phyloP scores from a whole-genome alignment of 35 echinoderm and acorn worm genomes.

The Lytechinus pictus region DNA sequence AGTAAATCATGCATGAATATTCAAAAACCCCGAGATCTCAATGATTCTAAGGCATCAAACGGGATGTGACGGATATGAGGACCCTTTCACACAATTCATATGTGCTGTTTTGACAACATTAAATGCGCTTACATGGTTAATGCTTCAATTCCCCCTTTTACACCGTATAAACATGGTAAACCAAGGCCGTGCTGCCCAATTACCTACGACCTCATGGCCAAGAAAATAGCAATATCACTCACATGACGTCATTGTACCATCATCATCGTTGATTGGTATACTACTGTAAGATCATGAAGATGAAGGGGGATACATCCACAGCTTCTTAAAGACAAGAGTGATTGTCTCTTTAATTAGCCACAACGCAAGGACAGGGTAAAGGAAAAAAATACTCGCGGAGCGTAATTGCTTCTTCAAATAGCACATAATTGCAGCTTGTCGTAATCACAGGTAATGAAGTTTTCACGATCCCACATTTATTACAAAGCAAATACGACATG shows the following conservation, averaged over 20 bases:
- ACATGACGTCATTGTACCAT: background rate
- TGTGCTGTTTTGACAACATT: background rate
- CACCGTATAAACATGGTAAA: background rate
- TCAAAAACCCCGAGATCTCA: background rate
- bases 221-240: background rate
- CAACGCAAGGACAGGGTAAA: background rate
- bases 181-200: background rate
- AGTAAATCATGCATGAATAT: background rate
- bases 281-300: background rate
- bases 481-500: background rate
- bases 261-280: background rate
- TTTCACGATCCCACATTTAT: background rate
- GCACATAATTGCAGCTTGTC: background rate
- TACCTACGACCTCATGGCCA: background rate
- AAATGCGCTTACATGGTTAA: slow-evolving; percentile 12
- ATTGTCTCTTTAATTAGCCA: background rate
- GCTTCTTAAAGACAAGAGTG: background rate
- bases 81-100: background rate
- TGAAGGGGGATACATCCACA: background rate
- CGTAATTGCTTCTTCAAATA: background rate
- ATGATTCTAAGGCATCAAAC: background rate
- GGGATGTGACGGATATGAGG: background rate
- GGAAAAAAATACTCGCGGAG: background rate
- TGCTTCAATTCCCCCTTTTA: background rate
- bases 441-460: background rate